Conservation (phyloP, 2,797 vertebrate species). For the Fringilla coelebs region DNA sequence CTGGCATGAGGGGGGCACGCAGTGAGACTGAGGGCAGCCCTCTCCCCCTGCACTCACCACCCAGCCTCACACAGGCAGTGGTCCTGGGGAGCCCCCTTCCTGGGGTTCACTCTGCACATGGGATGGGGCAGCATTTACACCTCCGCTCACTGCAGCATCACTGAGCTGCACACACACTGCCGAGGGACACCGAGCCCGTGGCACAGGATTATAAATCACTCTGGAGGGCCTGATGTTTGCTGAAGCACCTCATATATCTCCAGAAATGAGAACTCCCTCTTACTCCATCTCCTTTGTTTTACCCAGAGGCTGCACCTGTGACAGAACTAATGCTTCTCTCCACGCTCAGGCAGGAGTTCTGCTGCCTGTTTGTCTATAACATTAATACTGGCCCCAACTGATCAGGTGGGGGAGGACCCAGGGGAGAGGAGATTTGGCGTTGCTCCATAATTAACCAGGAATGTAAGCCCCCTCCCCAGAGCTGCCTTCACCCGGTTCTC, state of each 20-base stretch:
- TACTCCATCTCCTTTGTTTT: constrained; percentile 5
- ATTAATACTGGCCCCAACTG: not conserved
- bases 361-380: constrained; percentile 33
- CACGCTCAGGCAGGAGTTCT: not conserved
- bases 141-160: accelerated
- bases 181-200: not conserved
- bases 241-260: not conserved
- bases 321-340: not conserved
- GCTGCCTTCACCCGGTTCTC: constrained; percentile 12
- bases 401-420: constrained; percentile 4
- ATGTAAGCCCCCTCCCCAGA: constrained; percentile 17
- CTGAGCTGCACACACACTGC: not conserved
- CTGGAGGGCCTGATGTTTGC: not conserved
- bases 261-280: constrained; percentile 8
- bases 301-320: not conserved
- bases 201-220: not conserved
- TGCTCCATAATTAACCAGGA: constrained; percentile 34
- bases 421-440: not conserved
- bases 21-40: not conserved
- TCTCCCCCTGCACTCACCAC: accelerated
- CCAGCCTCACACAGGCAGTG: accelerated
- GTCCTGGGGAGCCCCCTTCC: not conserved
- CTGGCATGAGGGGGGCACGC: accelerated
- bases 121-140: not conserved
- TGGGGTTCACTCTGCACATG: not conserved